phyloP scores from a whole-genome alignment of 1,140 invertebrate genomes.

The Sminthurinus signatus region DNA sequence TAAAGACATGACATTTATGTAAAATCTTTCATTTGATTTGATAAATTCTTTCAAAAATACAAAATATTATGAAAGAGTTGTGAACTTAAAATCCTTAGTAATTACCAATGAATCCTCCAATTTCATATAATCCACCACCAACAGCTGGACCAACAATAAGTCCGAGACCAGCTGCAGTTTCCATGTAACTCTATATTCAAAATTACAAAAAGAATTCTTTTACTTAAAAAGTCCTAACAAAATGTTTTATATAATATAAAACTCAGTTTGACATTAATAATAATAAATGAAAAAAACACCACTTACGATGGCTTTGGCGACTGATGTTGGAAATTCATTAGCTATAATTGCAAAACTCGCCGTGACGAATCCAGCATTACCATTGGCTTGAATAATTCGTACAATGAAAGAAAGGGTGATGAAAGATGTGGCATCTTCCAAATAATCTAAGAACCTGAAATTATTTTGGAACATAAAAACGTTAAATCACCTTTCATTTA shows the following conservation, averaged over 20 bases:
- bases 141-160: conserved; percentile 80
- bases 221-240: neutral
- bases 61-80: no score
- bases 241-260: no score
- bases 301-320: conserved; percentile 54
- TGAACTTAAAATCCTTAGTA: no score
- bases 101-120: no score
- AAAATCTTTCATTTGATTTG: neutral
- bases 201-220: neutral
- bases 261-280: no score
- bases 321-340: conserved; percentile 57
- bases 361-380: conserved; percentile 54
- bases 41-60: neutral
- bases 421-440: conserved; percentile 49
- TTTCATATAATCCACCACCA: conserved; percentile 71
- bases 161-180: conserved; percentile 84
- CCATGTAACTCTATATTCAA: conserved; percentile 62
- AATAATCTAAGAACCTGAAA: conserved; percentile 49
- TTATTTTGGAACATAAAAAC: conserved; percentile 2
- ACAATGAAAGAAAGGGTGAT: conserved; percentile 53
- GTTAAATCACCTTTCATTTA: neutral
- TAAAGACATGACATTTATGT: neutral
- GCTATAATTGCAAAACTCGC: conserved; percentile 56
- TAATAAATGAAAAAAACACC: neutral
- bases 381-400: conserved; percentile 54